Evolutionary conservation across 1,140 invertebrate species (phyloP).

Genomic region (Procambarus virginalis): DNA sequence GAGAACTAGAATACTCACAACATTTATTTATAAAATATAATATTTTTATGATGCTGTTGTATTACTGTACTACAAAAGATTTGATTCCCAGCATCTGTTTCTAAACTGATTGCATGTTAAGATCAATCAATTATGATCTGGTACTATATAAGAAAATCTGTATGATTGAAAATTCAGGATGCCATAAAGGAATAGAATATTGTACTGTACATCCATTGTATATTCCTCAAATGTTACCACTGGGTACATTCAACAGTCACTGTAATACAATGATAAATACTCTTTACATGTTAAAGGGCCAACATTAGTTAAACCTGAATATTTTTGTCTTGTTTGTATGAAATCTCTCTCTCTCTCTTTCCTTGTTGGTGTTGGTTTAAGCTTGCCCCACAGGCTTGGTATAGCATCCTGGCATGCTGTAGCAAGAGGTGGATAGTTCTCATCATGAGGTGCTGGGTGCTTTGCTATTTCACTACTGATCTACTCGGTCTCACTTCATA

Average conservation of each 20-base stretch:
- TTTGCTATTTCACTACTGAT: background rate
- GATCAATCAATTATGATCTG: background rate
- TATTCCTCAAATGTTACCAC: background rate
- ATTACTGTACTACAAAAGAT: too few species aligned
- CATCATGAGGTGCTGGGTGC: conserved; percentile 7
- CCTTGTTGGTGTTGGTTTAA: background rate
- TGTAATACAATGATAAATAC: background rate
- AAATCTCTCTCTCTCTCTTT: background rate
- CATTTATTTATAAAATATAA: too few species aligned
- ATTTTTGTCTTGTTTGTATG: background rate
- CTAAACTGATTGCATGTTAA: background rate
- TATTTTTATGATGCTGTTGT: too few species aligned
- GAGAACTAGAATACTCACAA: too few species aligned
- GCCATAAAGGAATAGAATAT: background rate
- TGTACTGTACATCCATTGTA: background rate
- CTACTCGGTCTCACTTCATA: background rate
- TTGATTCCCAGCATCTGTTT: background rate
- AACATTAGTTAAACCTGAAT: conserved; percentile 13
- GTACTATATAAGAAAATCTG: background rate
- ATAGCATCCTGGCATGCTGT: background rate
- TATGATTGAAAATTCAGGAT: background rate
- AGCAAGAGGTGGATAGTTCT: background rate
- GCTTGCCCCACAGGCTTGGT: background rate
- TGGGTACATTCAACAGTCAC: background rate
- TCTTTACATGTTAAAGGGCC: conserved; percentile 2